Evolutionary conservation across 2,797 vertebrate species (phyloP).

Genomic region (Odontamblyopus rebecca): DNA sequence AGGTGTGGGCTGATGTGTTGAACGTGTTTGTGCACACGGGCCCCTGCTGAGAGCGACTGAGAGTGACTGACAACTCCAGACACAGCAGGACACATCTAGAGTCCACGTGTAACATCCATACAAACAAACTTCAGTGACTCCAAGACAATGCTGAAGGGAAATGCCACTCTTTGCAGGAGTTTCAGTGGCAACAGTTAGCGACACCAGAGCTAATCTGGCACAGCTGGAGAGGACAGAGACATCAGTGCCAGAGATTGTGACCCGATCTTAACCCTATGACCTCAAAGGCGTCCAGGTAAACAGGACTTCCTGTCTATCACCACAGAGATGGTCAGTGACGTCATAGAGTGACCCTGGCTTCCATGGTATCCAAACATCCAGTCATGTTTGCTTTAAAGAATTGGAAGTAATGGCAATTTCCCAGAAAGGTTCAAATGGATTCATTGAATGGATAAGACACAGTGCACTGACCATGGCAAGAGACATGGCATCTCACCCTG

Average conservation of each 20-base stretch:
- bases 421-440: background rate
- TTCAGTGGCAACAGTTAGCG: background rate
- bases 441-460: too few species aligned
- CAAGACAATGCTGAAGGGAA: conserved; percentile 16
- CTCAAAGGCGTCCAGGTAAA: conserved; percentile 51
- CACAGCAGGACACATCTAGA: conserved; percentile 24
- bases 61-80: conserved; percentile 65
- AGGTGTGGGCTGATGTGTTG: conserved; percentile 53
- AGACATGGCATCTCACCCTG: background rate
- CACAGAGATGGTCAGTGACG: conserved; percentile 44
- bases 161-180: conserved; percentile 10
- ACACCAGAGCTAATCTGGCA: conserved; percentile 15
- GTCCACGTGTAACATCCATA: conserved; percentile 15
- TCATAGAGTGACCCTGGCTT: conserved; percentile 44
- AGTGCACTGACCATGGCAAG: background rate
- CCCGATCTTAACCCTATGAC: conserved; percentile 7
- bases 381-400: conserved; percentile 9
- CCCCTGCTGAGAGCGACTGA: conserved; percentile 60
- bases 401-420: background rate
- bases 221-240: conserved; percentile 23
- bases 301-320: conserved; percentile 67
- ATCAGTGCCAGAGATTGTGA: conserved; percentile 25
- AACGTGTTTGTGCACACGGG: conserved; percentile 54
- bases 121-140: background rate
- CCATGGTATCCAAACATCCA: conserved; percentile 5